Percentiles rank a stretch among this genome's conserved stretches.
These are phyloP conservation scores for Phytoseiulus persimilis DNA, from an alignment of 2,888 invertebrate species.

Conservation along the genomic window DNA sequence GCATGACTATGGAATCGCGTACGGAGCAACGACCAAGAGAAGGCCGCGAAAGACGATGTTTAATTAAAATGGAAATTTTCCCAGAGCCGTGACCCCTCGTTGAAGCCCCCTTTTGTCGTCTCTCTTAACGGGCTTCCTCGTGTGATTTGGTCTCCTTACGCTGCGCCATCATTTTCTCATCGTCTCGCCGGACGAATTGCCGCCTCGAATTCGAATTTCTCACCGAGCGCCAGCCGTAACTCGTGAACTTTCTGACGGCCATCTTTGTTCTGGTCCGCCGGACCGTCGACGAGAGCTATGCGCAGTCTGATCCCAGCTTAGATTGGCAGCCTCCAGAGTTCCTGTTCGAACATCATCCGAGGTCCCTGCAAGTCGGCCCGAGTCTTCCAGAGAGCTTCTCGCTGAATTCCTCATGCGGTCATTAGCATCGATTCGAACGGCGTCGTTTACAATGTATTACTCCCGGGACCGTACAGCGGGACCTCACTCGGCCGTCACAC, in stretches of 20 bases:
- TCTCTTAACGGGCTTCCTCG: background rate
- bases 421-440: background rate
- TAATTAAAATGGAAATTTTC: constrained; percentile 38
- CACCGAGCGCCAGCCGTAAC: background rate
- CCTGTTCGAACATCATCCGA: background rate
- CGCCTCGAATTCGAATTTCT: too few relatives aligned
- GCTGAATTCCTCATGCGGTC: background rate
- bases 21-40: background rate
- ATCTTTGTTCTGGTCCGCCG: too few relatives aligned
- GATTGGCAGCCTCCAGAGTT: background rate
- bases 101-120: background rate
- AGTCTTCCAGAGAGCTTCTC: background rate
- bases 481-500: background rate
- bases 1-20: background rate
- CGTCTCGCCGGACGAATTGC: background rate
- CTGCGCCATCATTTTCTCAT: background rate
- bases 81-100: background rate
- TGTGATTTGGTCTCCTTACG: background rate
- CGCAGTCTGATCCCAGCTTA: background rate
- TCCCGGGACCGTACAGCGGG: background rate
- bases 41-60: constrained; percentile 19
- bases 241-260: background rate
- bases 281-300: too few relatives aligned
- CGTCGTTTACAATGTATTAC: background rate
- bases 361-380: background rate